Evolutionary conservation across 2,113 vertebrate genomes (phyloP), one percentile per base, ranked within the genome.

Genomic region (Acanthochromis polyacanthus): DNA sequence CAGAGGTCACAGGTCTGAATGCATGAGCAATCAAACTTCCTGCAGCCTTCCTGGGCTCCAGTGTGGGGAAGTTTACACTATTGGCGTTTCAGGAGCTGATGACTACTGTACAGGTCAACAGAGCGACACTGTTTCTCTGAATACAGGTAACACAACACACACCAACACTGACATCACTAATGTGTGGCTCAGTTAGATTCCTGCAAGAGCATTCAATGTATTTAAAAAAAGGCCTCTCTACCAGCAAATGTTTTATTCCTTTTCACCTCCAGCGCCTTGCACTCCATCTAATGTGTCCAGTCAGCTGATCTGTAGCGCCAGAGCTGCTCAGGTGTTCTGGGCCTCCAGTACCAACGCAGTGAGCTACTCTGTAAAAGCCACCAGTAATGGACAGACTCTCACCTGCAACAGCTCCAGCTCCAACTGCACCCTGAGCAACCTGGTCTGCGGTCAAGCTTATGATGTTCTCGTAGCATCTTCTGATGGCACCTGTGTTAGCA

Each of bases 31-130:
- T 28, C 2, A 12, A 12, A 92, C 89, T 1, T 73, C 71, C 38
- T 95, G 94, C 81, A 73, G 71, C 48, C 66, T 95, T 22, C 9
- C 66, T 19, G 80, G 53, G 32, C 87, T 94, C 12, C 71, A 52
- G 11, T 95, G 94, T 64, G 93, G 93, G 23, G 71, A 91, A 16
- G 64, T 69, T 45, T 95, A 95, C 82, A 88, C 19, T 17, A 67
- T 95, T 9, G 63, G 53, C 30, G 91, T 93, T 46, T 82, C 66
- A 36, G 92, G 88, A 69, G 53, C 0, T 20, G 73, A 91, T 64
- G 74, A 79, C 40, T 82, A 62, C 51, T 95, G 93, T 50, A 59
- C 46, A 61, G 86, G 88, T 62, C 68, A 52, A 58, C 66, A 61
- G 71, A 93, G 88, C 66, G 71, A 66, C 59, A 45, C 73, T 0